Evolutionary conservation across 1,140 invertebrate species (phyloP).

Genomic region (Popillia japonica): DNA sequence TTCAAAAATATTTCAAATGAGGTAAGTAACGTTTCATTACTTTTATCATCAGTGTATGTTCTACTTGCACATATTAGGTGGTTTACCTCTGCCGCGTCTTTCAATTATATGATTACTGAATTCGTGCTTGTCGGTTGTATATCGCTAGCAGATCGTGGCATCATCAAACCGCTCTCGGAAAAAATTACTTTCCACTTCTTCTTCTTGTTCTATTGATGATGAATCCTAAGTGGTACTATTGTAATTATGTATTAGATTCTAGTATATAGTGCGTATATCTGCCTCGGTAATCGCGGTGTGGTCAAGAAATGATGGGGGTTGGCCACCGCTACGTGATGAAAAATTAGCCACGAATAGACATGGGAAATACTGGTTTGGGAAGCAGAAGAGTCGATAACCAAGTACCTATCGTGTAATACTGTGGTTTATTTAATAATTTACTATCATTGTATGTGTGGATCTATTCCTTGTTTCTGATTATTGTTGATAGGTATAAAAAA

Average conservation of each 20-base stretch:
- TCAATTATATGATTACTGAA: background rate
- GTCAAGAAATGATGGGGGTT: constrained; percentile 3
- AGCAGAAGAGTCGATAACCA: no score
- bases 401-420: no score
- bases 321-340: background rate
- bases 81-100: background rate
- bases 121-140: background rate
- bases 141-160: background rate
- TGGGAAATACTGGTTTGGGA: background rate
- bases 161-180: background rate
- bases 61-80: no score
- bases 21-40: no score
- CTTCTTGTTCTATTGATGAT: no score
- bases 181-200: background rate
- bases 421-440: no score
- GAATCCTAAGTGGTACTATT: background rate
- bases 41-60: no score
- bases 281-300: background rate
- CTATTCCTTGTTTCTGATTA: no score
- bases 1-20: no score
- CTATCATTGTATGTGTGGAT: no score
- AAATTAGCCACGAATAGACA: background rate
- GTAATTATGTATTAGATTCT: background rate
- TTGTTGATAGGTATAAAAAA: no score
- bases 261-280: background rate